Percentiles rank a stretch among this genome's conserved stretches.
Conservation (phyloP, 1,140 invertebrate species). For the Hylaeus anthracinus region DNA sequence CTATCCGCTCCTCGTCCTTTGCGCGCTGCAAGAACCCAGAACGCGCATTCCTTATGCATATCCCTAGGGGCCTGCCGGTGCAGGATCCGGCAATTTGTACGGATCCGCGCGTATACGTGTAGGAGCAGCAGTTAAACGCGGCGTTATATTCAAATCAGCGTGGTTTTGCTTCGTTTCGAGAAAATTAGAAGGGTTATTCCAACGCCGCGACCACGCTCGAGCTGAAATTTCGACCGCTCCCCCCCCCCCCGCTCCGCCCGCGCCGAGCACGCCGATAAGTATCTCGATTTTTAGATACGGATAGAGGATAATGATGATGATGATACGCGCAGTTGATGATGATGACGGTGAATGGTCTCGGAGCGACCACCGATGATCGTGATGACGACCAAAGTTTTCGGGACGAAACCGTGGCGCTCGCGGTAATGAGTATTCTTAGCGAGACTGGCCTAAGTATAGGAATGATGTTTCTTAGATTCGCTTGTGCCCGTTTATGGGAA, state of each 20-base stretch:
- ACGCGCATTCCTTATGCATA: slow-evolving; percentile 57
- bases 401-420: not conserved
- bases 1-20: slow-evolving; percentile 58
- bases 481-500: not conserved
- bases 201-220: not conserved
- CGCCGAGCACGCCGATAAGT: not conserved
- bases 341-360: not conserved
- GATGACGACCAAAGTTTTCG: slow-evolving; percentile 36
- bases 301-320: slow-evolving; percentile 14
- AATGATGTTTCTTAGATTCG: slow-evolving; percentile 21
- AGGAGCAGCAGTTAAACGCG: slow-evolving; percentile 54
- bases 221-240: not conserved
- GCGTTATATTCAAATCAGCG: slow-evolving; percentile 52
- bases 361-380: slow-evolving; percentile 5
- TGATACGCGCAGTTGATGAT: not conserved
- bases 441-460: slow-evolving; percentile 30
- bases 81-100: slow-evolving; percentile 73
- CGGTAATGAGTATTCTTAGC: slow-evolving; percentile 31
- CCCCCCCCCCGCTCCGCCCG: no score
- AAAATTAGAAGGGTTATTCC: slow-evolving; percentile 50
- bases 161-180: slow-evolving; percentile 48
- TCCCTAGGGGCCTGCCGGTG: slow-evolving; percentile 63
- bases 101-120: slow-evolving; percentile 56
- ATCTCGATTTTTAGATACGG: slow-evolving; percentile 42
- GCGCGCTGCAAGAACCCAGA: slow-evolving; percentile 56